Evolutionary conservation across 2,888 invertebrate genomes (phyloP).

Genomic region (Andrena flavipes): DNA sequence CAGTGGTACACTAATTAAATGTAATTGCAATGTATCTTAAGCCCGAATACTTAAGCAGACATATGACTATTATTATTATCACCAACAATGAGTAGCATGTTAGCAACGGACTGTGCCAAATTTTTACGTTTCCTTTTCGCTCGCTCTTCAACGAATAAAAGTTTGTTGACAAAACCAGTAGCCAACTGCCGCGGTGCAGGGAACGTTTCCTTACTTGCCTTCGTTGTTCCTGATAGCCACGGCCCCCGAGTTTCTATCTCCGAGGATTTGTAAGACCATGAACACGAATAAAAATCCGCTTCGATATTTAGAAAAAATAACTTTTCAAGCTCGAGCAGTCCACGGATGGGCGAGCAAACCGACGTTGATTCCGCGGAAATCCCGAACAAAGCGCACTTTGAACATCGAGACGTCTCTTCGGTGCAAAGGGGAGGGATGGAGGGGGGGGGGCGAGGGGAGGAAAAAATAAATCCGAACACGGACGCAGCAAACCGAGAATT

Average conservation of each 20-base stretch:
- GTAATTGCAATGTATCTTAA: too few species aligned
- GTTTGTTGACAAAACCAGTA: constrained; percentile 8
- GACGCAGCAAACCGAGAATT: constrained; percentile 60
- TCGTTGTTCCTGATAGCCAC: constrained; percentile 33
- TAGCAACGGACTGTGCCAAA: not conserved
- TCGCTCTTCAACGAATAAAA: not conserved
- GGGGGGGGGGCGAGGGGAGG: not conserved
- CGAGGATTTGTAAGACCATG: constrained; percentile 41
- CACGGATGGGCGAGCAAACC: constrained; percentile 42
- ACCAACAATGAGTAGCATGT: too few species aligned
- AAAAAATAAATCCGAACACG: constrained; percentile 52
- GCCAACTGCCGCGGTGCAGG: not conserved
- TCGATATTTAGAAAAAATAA: constrained; percentile 54
- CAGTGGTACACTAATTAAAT: too few species aligned
- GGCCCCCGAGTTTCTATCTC: constrained; percentile 2
- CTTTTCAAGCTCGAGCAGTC: constrained; percentile 36
- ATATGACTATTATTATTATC: too few species aligned
- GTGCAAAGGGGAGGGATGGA: not conserved
- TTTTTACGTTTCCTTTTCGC: not conserved
- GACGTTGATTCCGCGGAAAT: constrained; percentile 53
- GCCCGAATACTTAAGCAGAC: too few species aligned
- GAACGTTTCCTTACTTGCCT: constrained; percentile 29
- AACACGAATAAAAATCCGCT: constrained; percentile 49
- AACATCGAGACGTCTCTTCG: constrained; percentile 50
- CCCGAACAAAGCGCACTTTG: constrained; percentile 54